Conservation (phyloP, 2,113 vertebrate species). For the Zosterops japonicus region DNA sequence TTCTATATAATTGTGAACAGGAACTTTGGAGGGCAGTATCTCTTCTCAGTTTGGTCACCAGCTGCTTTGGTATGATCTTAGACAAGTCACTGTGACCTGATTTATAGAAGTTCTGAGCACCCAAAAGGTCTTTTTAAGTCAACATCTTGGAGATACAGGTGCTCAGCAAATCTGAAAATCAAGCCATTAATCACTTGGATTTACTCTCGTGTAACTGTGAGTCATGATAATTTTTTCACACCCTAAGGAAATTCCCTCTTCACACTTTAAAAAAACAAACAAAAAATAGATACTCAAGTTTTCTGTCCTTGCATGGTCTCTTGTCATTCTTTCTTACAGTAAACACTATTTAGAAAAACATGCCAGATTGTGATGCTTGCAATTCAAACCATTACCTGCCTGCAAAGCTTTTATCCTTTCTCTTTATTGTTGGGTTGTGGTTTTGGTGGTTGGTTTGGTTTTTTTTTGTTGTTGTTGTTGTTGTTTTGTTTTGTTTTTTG, state of each 20-base stretch:
- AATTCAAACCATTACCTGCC: background rate
- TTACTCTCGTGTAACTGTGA: background rate
- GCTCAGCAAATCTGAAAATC: constrained; percentile 1
- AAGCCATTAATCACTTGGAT: background rate
- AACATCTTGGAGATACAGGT: background rate
- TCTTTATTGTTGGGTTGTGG: background rate
- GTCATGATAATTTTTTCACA: background rate
- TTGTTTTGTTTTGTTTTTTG: no score
- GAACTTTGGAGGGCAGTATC: background rate
- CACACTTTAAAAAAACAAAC: background rate
- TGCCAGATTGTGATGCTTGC: background rate
- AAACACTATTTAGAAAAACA: background rate
- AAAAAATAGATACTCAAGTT: background rate
- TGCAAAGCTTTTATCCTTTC: background rate
- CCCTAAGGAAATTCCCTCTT: background rate
- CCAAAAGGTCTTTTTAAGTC: background rate
- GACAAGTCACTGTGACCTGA: background rate
- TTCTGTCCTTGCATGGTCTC: background rate
- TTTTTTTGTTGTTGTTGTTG: no score
- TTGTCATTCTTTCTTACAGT: background rate
- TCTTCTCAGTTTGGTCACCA: background rate
- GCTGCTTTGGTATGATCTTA: background rate
- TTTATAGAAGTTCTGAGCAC: background rate
- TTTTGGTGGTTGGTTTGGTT: no score
- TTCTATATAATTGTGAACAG: background rate